A percentile compares a stretch with the other conserved stretches of the same genome.
Conservation (phyloP, 2,888 invertebrate genomes). For the Andricus curvator region DNA sequence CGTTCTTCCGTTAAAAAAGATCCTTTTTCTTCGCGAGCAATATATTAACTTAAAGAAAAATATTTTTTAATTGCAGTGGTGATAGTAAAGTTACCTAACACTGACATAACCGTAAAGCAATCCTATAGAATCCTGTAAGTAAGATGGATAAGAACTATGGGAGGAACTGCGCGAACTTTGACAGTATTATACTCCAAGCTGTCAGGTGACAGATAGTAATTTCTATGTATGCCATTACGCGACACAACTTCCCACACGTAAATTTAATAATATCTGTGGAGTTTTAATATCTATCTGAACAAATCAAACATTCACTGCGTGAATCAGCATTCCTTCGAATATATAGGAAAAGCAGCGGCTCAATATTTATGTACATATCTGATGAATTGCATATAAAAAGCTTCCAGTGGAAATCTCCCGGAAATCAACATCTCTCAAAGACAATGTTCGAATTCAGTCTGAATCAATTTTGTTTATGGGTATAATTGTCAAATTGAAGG, state of each 20-base stretch:
- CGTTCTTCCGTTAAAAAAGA: neutral
- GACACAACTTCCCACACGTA: constrained; percentile 31
- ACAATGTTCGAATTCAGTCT: too few species aligned
- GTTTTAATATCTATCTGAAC: constrained; percentile 23
- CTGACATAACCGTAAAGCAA: neutral
- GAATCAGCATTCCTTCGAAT: constrained; percentile 5
- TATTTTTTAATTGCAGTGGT: neutral
- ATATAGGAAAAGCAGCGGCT: constrained; percentile 14
- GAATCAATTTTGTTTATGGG: too few species aligned
- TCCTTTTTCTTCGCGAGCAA: neutral
- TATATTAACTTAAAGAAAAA: neutral
- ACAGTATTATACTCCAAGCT: constrained; percentile 25
- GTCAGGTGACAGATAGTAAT: constrained; percentile 23
- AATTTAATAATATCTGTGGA: constrained; percentile 31
- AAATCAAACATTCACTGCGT: constrained; percentile 21
- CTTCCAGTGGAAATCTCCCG: too few species aligned
- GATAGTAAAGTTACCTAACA: neutral
- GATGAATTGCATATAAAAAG: neutral
- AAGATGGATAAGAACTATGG: constrained; percentile 24
- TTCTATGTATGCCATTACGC: constrained; percentile 18
- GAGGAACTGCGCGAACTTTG: constrained; percentile 31
- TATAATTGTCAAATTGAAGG: too few species aligned
- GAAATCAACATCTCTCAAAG: too few species aligned
- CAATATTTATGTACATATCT: constrained; percentile 7
- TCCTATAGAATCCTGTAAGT: constrained; percentile 9